Base-by-base conservation (phyloP, 2,113 vertebrate species). In the Neogale vison region DNA sequence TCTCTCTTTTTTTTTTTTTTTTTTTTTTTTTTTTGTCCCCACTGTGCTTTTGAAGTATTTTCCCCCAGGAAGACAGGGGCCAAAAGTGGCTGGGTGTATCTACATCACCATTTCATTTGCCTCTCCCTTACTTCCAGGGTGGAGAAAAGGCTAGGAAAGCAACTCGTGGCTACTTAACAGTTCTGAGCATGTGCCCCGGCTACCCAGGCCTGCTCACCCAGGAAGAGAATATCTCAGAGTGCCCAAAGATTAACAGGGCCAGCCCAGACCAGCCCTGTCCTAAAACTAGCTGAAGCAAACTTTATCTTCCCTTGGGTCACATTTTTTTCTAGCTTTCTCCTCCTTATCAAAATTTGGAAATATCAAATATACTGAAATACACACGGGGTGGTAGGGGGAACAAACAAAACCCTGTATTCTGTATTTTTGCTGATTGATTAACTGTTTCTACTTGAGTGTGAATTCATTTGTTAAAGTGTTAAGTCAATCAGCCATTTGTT, bases 401-500 rank as follows among this genome's bases (percentile, higher is more conserved):
- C 4, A 76, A 77, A 17, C 42, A n/a, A 50, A 55, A 83, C 47
- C 31, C 42, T 14, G 6, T n/a, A 0, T 80, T 69, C 87, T 87
- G 79, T 85, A 18, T 89, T 96, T 86, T 76, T 79, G 6, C 55
- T 31, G 39, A 81, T 50, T 39, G 61, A 18, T 87, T 57, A 57
- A 55, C 67, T 72, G 6, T 50, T 34, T 76, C 17, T 14, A 47
- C 55, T 59, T 69, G 26, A 29, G 39, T 83, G 94, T 50, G 67
- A 89, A 72, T 50, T 55, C 4, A 0, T 67, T 91, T 84, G 55
- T 57, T n/a, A 34, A 86, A 89, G 85, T 82, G 86, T 55, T 57
- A 88, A 31, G 50, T 85, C 77, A 15, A 3, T 65, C 69, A 36
- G 93, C 71, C 96, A 74, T 93, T 95, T 95, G 55, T 95, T 77